A percentile compares a stretch with the other conserved stretches of the same genome.
Conservation (phyloP, 2,113 vertebrate species). For the Anseranas semipalmata region DNA sequence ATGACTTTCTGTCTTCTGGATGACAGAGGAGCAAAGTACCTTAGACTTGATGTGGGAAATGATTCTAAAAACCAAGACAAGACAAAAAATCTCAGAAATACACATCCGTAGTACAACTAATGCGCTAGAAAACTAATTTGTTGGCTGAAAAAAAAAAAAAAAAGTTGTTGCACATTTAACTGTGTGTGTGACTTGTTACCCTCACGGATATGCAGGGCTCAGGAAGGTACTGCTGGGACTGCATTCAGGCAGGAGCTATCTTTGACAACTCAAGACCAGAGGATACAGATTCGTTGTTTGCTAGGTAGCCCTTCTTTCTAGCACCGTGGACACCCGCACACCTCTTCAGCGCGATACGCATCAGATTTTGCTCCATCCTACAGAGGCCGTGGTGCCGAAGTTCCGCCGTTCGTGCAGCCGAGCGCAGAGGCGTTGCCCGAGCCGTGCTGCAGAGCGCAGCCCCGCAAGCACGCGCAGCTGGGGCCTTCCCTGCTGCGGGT, state of each 20-base stretch:
- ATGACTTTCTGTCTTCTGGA: neutral
- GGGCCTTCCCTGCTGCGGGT: neutral
- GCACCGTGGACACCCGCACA: too few relatives aligned
- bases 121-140: neutral
- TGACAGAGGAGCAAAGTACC: neutral
- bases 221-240: neutral
- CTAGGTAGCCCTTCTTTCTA: neutral
- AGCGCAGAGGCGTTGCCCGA: neutral
- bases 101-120: rapidly evolving
- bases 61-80: rapidly evolving
- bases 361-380: neutral
- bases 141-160: neutral
- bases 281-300: neutral
- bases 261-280: neutral
- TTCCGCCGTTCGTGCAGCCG: neutral
- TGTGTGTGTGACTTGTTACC: neutral
- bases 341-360: neutral
- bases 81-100: neutral
- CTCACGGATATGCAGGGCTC: neutral
- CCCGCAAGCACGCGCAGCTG: neutral
- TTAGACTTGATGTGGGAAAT: neutral
- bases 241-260: neutral
- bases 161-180: neutral
- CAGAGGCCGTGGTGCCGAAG: neutral
- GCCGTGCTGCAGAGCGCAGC: neutral